Evolutionary conservation across 2,888 invertebrate genomes (phyloP).

Genomic region (Napeogenes sylphis): DNA sequence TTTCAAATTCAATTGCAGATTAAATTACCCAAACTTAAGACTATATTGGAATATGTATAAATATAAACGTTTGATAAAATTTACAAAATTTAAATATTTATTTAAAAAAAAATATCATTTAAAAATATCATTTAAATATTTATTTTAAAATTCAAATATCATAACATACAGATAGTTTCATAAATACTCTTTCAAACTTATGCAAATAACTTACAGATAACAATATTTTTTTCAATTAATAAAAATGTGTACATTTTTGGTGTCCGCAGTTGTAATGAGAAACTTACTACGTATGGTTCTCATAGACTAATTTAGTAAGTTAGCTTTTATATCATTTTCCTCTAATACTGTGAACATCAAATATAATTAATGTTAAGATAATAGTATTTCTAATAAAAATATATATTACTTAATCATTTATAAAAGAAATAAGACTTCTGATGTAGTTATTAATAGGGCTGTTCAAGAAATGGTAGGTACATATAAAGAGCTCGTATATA

Average conservation of each 20-base stretch:
- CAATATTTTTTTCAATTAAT: neutral
- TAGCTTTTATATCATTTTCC: conserved; percentile 13
- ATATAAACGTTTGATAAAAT: neutral
- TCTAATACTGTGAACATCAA: neutral
- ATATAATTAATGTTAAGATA: neutral
- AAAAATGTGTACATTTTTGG: conserved; percentile 14
- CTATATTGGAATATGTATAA: neutral
- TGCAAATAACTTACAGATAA: conserved; percentile 8
- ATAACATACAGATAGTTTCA: neutral
- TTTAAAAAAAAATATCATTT: too few species aligned
- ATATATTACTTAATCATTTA: too few species aligned
- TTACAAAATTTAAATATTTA: neutral
- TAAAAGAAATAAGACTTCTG: too few species aligned
- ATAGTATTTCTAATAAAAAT: too few species aligned
- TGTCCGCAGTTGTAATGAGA: conserved; percentile 42
- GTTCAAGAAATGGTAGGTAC: too few species aligned
- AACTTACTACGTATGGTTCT: conserved; percentile 53
- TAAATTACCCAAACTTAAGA: neutral
- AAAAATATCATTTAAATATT: too few species aligned
- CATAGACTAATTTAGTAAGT: conserved; percentile 60
- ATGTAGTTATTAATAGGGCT: too few species aligned
- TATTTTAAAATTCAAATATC: too few species aligned
- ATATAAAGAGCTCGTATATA: too few species aligned
- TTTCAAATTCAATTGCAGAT: neutral
- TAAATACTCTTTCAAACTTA: neutral